Evolutionary conservation across 2,113 vertebrate genomes (phyloP).

Genomic region (Cyprinodon tularosa): DNA sequence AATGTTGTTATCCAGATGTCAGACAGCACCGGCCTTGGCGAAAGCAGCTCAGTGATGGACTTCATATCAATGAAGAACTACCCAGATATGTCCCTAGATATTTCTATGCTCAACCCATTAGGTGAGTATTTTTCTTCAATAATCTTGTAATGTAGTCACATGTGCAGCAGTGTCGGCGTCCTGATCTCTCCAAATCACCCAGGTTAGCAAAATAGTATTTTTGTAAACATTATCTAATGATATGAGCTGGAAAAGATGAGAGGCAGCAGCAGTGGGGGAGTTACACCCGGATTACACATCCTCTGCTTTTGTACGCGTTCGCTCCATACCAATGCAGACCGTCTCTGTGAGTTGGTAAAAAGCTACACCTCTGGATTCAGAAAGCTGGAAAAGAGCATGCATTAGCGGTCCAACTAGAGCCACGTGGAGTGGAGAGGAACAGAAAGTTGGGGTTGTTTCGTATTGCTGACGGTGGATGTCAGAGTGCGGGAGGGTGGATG

Average conservation of each 20-base stretch:
- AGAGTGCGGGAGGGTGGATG: no score
- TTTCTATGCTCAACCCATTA: constrained; percentile 90
- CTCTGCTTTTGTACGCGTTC: no score
- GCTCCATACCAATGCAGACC: no score
- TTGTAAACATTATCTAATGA: not conserved
- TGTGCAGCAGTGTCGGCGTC: not conserved
- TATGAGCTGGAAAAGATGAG: not conserved
- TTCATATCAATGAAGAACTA: constrained; percentile 92
- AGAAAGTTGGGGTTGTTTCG: no score
- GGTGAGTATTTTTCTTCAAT: constrained; percentile 77
- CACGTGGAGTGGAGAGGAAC: no score
- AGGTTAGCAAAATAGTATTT: not conserved
- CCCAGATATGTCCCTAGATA: constrained; percentile 92
- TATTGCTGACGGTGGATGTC: no score
- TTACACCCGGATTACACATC: no score
- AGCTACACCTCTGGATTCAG: no score
- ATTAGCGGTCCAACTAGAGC: no score
- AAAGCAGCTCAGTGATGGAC: constrained; percentile 87
- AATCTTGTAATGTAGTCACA: not conserved
- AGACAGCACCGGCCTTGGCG: constrained; percentile 81
- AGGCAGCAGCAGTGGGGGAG: not conserved
- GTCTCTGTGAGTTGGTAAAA: no score
- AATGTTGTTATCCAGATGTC: constrained; percentile 76
- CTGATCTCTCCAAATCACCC: not conserved
- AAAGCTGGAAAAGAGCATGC: no score